Base-by-base conservation (phyloP, 1,140 invertebrate genomes). In the Apis cerana region DNA sequence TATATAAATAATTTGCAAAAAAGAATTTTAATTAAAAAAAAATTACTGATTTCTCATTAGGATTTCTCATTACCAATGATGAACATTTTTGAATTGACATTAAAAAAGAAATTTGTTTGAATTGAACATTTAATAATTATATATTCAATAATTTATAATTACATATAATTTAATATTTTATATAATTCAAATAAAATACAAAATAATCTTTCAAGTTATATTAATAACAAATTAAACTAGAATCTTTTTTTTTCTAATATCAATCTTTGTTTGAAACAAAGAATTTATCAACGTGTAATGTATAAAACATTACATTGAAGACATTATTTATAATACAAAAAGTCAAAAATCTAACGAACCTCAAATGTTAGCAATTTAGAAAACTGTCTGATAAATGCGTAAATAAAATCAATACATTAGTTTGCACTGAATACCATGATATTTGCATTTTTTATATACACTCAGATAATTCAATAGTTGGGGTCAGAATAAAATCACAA, bases 281-380 rank as follows among this genome's bases (percentile, higher is more conserved):
- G 15, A 56, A 48, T 52, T 59, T 52, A 67, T 80, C 52, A 48
- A 80, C 52, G 15, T 33, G 2, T 7, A 50, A n/a, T 43, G 50
- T 11, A 67, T 69, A 59, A 21, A 33, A 80, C n/a, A 56, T 23
- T 75, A 27, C 48, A 9, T 11, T 21, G 52, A 33, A 50, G 15
- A 43, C 1, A 59, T 65, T 56, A 54, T 71, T 33, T 61, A 33
- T 70, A 71, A 33, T 33, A 9, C 43, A 23, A 50, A 27, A 64
- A 81, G 13, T 50, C 9, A 61, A 78, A n/a, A 70, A 71, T 33
- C 58, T 52, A 77, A 56, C 65, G 74, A 70, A 70, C 65, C 74
- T 70, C 58, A 59, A 19, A 43, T 54, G 17, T 80, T 75, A 50
- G 12, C 62, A 33, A 13, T 67, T 65, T 75, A 67, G 17, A 54